A percentile compares a stretch with the other conserved stretches of the same genome.
These are phyloP conservation scores for Lucilia cuprina DNA, from an alignment of 1,140 invertebrate genomes.

Conservation along the genomic window DNA sequence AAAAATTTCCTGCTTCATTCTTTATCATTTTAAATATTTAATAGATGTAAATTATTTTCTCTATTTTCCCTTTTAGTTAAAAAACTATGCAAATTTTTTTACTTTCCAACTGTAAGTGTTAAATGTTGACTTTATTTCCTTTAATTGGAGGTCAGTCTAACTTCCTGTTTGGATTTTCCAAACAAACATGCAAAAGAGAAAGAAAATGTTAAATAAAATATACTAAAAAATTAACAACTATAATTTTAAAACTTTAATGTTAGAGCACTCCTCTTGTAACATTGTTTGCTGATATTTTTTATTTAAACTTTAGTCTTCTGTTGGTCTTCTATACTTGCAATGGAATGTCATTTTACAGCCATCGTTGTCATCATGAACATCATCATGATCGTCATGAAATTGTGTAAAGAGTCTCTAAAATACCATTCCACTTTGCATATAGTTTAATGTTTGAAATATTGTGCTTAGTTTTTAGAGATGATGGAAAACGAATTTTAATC, in stretches of 20 bases:
- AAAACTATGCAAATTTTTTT: not conserved
- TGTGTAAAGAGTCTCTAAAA: no score
- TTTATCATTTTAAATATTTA: no score
- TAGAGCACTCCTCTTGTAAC: not conserved
- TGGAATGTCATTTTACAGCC: not conserved
- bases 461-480: no score
- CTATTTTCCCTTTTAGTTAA: no score
- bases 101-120: not conserved
- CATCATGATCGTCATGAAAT: no score
- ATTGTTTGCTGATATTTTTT: not conserved
- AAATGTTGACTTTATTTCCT: not conserved
- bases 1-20: no score
- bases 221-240: not conserved
- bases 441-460: no score
- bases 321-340: not conserved
- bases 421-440: no score
- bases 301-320: no score
- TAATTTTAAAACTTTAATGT: not conserved
- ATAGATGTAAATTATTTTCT: no score
- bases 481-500: no score
- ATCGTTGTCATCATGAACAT: not conserved
- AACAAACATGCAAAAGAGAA: not conserved
- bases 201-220: not conserved
- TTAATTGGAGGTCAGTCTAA: not conserved
- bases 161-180: not conserved